phyloP scores from a whole-genome alignment of 2,113 vertebrate species.

The Myanophis thanlyinensis region DNA sequence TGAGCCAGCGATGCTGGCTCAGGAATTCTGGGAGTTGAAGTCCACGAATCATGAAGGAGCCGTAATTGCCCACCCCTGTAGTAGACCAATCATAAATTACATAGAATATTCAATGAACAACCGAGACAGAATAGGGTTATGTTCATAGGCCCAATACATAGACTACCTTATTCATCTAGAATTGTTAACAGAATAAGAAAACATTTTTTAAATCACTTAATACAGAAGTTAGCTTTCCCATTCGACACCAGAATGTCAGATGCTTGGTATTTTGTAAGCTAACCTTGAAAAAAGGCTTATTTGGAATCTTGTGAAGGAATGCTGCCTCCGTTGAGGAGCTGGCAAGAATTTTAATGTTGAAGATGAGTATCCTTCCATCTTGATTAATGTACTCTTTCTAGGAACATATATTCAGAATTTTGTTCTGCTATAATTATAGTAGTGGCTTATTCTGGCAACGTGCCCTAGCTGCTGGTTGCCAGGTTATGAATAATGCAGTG shows the following conservation, averaged over 20 bases:
- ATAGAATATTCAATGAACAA: conserved; percentile 18
- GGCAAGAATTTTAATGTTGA: conserved; percentile 64
- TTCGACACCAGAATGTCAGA: conserved; percentile 44
- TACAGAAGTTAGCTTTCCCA: conserved; percentile 34
- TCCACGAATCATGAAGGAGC: too few relatives aligned
- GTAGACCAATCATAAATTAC: background rate
- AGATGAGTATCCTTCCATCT: conserved; percentile 54
- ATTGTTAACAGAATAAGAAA: background rate
- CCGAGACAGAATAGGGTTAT: conserved; percentile 23
- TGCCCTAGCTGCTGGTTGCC: conserved; percentile 62
- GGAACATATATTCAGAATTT: conserved; percentile 66
- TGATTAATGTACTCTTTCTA: conserved; percentile 70
- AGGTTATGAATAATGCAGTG: conserved; percentile 72
- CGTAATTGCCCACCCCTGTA: too few relatives aligned
- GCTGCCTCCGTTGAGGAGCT: conserved; percentile 59
- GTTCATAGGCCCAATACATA: background rate
- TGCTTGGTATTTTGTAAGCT: conserved; percentile 49
- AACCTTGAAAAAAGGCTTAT: conserved; percentile 53
- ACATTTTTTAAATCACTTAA: background rate
- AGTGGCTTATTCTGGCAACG: conserved; percentile 64
- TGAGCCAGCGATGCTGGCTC: too few relatives aligned
- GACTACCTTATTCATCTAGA: background rate
- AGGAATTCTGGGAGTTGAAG: too few relatives aligned
- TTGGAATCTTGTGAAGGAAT: conserved; percentile 61
- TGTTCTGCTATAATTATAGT: conserved; percentile 68